Evolutionary conservation across 2,888 invertebrate genomes (phyloP), one percentile per base, ranked within the genome.

Genomic region (Pandemis corylana): DNA sequence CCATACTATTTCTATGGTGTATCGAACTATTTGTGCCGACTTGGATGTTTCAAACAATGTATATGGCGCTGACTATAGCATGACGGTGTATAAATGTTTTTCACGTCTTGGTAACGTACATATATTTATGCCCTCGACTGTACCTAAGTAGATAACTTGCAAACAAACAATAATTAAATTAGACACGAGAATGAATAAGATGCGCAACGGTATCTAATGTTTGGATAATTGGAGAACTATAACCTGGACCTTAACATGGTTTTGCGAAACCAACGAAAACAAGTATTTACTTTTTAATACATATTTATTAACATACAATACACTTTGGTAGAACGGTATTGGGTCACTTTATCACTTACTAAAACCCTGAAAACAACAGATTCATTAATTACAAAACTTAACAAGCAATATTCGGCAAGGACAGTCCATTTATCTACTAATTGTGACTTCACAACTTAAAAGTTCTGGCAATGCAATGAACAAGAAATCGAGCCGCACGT

Each of bases 301-400:
- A 79, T 78, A 77, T 82, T 79, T 81, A 81, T 79, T 80, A 71
- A 80, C 78, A 73, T 78, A 81, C 78, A 80, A 72, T 76, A 79
- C 80, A 78, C 80, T 82, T 82, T 80, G 80, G 82, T 81, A 79
- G 77, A 76, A 78, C 67, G 77, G 77, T 66, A 78, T 76, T 71
- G 77, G 66, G 62, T 56, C 63, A 71, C 71, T 70, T 15, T 53
- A 44, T 28, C 53, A 51, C 51, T 67, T 53, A 67, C 36, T 53
- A 53, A 53, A 10, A 51, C 51, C n/a, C 15, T 53, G 67, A 51
- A 13, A 42, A 41, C 9, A 67, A 15, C 67, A 56, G 53, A 53
- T 56, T 56, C 56, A 20, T 65, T 28, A 46, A 53, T 49, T 13
- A 36, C 36, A 65, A 49, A 49, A 64, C 20, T 51, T 13, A 28